A percentile compares a stretch with the other conserved stretches of the same genome.
These are phyloP conservation scores for Archegozetes longisetosus DNA, from an alignment of 1,140 invertebrate species.

Conservation along the genomic window DNA sequence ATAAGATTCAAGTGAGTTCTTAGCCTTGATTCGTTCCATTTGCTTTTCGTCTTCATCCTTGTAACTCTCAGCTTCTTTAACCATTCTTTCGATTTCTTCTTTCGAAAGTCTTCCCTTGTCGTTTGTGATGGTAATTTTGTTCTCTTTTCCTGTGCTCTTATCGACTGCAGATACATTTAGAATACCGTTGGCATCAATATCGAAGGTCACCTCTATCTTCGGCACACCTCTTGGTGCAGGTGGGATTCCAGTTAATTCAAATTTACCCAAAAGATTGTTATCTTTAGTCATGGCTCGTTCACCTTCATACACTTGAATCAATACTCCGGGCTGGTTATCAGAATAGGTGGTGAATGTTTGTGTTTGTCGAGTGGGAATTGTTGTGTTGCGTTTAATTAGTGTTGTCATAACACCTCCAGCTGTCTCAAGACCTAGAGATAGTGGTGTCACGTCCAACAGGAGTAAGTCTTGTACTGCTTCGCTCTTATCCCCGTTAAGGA, in stretches of 20 bases:
- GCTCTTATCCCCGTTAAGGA: slow-evolving; percentile 83
- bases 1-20: slow-evolving; percentile 42
- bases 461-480: slow-evolving; percentile 79
- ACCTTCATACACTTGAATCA: slow-evolving; percentile 53
- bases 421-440: slow-evolving; percentile 91
- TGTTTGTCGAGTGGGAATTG: slow-evolving; percentile 82
- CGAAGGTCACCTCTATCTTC: slow-evolving; percentile 36
- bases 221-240: slow-evolving; percentile 42
- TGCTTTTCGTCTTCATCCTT: slow-evolving; percentile 79
- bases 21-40: slow-evolving; percentile 49
- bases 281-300: slow-evolving; percentile 45
- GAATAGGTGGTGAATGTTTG: slow-evolving; percentile 93
- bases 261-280: slow-evolving; percentile 41
- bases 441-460: slow-evolving; percentile 78
- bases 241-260: slow-evolving; percentile 42
- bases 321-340: slow-evolving; percentile 95
- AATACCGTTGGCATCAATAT: slow-evolving; percentile 33
- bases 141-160: slow-evolving; percentile 75
- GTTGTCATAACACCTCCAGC: slow-evolving; percentile 92
- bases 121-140: slow-evolving; percentile 96
- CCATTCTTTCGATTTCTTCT: slow-evolving; percentile 94
- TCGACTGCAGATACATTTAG: slow-evolving; percentile 40
- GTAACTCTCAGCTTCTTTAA: slow-evolving; percentile 93
- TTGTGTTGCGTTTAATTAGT: slow-evolving; percentile 37
- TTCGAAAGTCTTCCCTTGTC: slow-evolving; percentile 91